These are phyloP conservation scores for Oreonectes daqikongensis DNA, from an alignment of 2,797 vertebrate species.

Conservation along the genomic window DNA sequence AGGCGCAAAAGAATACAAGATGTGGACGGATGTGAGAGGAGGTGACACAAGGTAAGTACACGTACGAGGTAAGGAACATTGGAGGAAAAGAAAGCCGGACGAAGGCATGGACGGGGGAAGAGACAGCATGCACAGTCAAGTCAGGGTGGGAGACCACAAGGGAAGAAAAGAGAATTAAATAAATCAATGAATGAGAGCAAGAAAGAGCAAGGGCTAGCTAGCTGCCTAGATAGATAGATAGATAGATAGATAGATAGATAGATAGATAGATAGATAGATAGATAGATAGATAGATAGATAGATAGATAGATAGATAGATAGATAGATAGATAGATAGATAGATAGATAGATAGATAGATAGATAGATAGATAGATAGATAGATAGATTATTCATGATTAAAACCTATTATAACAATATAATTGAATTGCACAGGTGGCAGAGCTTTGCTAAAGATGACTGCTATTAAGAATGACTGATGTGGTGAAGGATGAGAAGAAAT, in stretches of 20 bases:
- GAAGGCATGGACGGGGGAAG: neutral
- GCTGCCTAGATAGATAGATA: neutral
- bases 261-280: conserved; percentile 34
- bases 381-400: neutral
- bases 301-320: conserved; percentile 33
- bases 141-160: conserved; percentile 29
- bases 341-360: conserved; percentile 35
- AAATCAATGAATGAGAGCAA: conserved; percentile 44
- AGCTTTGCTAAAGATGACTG: conserved; percentile 35
- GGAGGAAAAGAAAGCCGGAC: neutral
- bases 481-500: conserved; percentile 43
- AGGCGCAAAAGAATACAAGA: conserved; percentile 19
- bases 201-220: conserved; percentile 41
- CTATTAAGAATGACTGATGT: conserved; percentile 53
- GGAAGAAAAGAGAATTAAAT: conserved; percentile 42
- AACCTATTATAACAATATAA: neutral
- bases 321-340: conserved; percentile 29
- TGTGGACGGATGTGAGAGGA: neutral
- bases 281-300: conserved; percentile 30
- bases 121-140: conserved; percentile 29
- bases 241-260: conserved; percentile 17
- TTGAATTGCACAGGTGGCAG: conserved; percentile 7
- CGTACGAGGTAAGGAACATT: conserved; percentile 7
- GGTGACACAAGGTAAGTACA: no score
- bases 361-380: conserved; percentile 41